These are phyloP conservation scores for Saimiri boliviensis DNA, from an alignment of 2,113 vertebrate genomes.

Conservation along the genomic window DNA sequence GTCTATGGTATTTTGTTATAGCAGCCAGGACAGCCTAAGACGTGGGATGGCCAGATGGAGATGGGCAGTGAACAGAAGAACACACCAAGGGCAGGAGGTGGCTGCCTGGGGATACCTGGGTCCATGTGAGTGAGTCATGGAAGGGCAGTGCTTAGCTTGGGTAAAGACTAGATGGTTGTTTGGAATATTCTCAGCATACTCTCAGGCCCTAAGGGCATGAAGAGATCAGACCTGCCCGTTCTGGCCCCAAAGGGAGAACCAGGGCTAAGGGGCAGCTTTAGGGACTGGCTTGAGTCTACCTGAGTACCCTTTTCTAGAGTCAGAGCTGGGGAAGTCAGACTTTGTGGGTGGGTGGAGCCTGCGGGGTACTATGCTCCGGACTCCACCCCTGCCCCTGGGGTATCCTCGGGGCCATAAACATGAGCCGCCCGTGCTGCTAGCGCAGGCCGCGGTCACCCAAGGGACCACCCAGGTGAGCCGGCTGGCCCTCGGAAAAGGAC, in stretches of 20 bases:
- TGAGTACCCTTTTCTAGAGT: neutral
- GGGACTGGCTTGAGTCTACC: too few relatives aligned
- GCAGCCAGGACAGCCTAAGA: neutral
- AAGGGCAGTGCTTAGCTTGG: neutral
- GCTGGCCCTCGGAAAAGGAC: neutral
- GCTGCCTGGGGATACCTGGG: rapidly evolving
- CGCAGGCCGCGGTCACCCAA: neutral
- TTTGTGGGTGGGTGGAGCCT: too few relatives aligned
- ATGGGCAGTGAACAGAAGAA: neutral
- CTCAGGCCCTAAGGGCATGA: neutral
- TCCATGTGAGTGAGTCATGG: neutral
- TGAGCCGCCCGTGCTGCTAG: neutral
- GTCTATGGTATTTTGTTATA: neutral
- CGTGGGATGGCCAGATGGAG: neutral
- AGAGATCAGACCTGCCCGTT: rapidly evolving
- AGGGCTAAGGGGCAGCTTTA: neutral
- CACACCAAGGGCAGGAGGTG: neutral
- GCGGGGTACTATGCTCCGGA: too few relatives aligned
- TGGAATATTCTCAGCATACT: neutral
- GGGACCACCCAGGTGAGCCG: neutral
- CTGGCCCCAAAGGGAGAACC: too few relatives aligned
- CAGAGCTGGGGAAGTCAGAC: too few relatives aligned
- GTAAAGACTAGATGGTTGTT: neutral
- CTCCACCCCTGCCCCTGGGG: rapidly evolving
- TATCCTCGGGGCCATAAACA: rapidly evolving